Conservation (phyloP, 2,113 vertebrate genomes). For the Alouatta palliata region DNA sequence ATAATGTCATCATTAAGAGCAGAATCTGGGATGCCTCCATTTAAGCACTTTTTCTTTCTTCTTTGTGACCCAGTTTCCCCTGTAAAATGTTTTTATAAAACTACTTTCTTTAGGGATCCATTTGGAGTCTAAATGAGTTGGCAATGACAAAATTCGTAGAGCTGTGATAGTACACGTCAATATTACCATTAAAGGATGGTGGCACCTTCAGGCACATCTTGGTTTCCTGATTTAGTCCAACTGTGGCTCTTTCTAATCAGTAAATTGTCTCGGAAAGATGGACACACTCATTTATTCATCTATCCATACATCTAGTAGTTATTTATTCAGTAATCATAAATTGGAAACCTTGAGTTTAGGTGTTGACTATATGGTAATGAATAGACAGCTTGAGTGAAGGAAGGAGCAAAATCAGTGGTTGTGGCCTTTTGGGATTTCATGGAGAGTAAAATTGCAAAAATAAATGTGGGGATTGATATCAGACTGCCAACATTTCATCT, state of each 20-base stretch:
- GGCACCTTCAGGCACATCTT: not conserved
- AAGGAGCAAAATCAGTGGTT: not conserved
- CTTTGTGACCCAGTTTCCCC: not conserved
- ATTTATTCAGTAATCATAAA: not conserved
- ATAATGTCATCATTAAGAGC: not conserved
- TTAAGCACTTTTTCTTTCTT: not conserved
- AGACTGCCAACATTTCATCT: not conserved
- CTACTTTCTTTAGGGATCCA: not conserved
- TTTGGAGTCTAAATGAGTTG: not conserved
- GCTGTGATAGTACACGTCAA: not conserved
- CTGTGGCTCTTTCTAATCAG: not conserved
- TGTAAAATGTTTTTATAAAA: not conserved
- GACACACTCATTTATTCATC: not conserved
- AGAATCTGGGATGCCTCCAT: not conserved
- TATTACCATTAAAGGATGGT: not conserved
- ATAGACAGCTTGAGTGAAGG: not conserved
- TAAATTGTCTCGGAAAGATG: not conserved
- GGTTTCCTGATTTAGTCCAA: not conserved
- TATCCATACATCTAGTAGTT: not conserved
- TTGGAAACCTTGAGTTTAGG: not conserved
- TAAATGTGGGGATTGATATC: not conserved
- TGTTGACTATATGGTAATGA: not conserved
- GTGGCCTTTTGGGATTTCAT: not conserved
- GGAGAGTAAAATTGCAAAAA: not conserved
- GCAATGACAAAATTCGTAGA: not conserved